Evolutionary conservation across 1,140 invertebrate species (phyloP).

Genomic region (Calliphora vicina): DNA sequence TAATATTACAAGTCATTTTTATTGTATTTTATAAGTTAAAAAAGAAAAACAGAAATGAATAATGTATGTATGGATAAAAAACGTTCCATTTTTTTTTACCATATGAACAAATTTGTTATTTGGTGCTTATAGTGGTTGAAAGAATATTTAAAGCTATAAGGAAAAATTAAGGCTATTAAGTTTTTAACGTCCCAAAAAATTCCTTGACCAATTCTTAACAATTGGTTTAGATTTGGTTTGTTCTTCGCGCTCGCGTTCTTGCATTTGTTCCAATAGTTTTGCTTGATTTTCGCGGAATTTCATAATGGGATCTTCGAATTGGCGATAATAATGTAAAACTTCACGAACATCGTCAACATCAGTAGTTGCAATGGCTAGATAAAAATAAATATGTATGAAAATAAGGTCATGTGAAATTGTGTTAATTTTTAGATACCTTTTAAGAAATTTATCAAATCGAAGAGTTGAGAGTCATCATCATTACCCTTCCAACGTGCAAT

Average conservation of each 20-base stretch:
- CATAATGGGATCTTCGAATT: slow-evolving; percentile 93
- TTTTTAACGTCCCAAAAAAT: slow-evolving; percentile 52
- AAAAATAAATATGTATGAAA: not conserved
- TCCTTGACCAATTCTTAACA: slow-evolving; percentile 59
- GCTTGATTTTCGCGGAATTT: slow-evolving; percentile 91
- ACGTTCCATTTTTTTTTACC: slow-evolving; percentile 39
- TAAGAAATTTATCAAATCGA: slow-evolving; percentile 91
- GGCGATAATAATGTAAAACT: slow-evolving; percentile 90
- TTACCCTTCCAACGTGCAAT: slow-evolving; percentile 93
- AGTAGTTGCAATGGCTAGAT: slow-evolving; percentile 80
- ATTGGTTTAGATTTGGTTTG: slow-evolving; percentile 56
- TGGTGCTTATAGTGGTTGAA: too few relatives aligned
- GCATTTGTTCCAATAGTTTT: slow-evolving; percentile 73
- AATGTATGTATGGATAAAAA: slow-evolving; percentile 35
- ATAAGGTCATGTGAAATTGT: not conserved
- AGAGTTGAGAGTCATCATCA: slow-evolving; percentile 86
- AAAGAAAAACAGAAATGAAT: too few relatives aligned
- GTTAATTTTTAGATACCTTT: slow-evolving; percentile 72
- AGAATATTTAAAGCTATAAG: slow-evolving; percentile 36
- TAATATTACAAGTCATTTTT: too few relatives aligned
- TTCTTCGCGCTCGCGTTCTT: slow-evolving; percentile 66
- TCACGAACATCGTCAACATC: slow-evolving; percentile 93
- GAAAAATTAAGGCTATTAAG: slow-evolving; percentile 22
- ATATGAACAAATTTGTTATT: too few relatives aligned
- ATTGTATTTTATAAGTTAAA: too few relatives aligned